Evolutionary conservation across 1,140 invertebrate genomes (phyloP).

Genomic region (Riptortus pedestris): DNA sequence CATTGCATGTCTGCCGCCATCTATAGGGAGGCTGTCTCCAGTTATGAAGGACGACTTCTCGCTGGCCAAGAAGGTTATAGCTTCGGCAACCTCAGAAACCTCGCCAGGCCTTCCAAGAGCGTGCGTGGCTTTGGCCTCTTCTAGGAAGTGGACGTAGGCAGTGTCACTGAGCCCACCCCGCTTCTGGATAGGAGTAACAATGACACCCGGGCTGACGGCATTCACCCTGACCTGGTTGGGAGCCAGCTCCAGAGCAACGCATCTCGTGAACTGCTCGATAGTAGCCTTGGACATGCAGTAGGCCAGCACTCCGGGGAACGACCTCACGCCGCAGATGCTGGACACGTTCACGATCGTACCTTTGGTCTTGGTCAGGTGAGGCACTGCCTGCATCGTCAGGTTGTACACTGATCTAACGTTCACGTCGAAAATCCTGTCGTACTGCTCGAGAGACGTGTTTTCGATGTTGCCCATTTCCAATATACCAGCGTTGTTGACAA

Average conservation of each 20-base stretch:
- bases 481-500: background rate
- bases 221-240: slow-evolving; percentile 37
- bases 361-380: slow-evolving; percentile 39
- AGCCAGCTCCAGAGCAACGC: slow-evolving; percentile 43
- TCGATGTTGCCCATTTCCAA: background rate
- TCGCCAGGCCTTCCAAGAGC: slow-evolving; percentile 39
- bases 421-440: background rate
- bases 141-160: slow-evolving; percentile 45
- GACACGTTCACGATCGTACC: slow-evolving; percentile 38
- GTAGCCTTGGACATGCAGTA: slow-evolving; percentile 53
- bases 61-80: slow-evolving; percentile 39
- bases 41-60: slow-evolving; percentile 39
- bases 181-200: slow-evolving; percentile 51
- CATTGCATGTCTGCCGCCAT: slow-evolving; percentile 38
- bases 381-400: slow-evolving; percentile 43
- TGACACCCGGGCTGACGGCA: slow-evolving; percentile 47
- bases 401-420: background rate
- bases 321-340: slow-evolving; percentile 59
- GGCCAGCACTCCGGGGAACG: slow-evolving; percentile 57
- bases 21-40: slow-evolving; percentile 31
- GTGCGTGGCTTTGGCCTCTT: slow-evolving; percentile 40
- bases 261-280: slow-evolving; percentile 53
- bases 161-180: slow-evolving; percentile 48
- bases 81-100: slow-evolving; percentile 39
- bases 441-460: background rate